Percentiles rank a stretch among this genome's conserved stretches.
Conservation (phyloP, 2,113 vertebrate species). For the Trematomus loennbergii region DNA sequence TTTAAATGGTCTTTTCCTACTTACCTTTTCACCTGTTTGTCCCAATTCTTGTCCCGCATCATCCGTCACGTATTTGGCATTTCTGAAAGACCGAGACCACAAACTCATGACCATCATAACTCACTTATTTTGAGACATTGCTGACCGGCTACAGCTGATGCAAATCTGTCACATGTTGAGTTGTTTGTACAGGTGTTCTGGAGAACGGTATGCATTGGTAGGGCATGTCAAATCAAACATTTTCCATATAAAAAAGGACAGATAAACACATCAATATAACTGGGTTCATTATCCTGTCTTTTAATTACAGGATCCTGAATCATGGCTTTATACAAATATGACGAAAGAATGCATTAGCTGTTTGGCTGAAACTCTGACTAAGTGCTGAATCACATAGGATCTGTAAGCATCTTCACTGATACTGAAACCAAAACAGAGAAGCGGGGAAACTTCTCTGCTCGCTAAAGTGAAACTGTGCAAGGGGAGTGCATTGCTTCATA, state of each 20-base stretch:
- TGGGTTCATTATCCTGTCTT: not conserved
- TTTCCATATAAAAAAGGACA: not conserved
- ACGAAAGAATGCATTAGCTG: no score
- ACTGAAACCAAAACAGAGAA: slow-evolving; percentile 51
- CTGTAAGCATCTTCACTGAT: not conserved
- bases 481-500: not conserved
- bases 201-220: not conserved
- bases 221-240: not conserved
- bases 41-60: not conserved
- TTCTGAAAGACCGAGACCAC: not conserved
- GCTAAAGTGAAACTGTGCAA: slow-evolving; percentile 32
- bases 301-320: not conserved
- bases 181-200: not conserved
- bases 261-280: not conserved
- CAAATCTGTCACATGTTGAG: not conserved
- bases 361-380: slow-evolving; percentile 8
- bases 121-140: slow-evolving; percentile 6
- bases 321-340: not conserved
- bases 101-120: slow-evolving; percentile 17
- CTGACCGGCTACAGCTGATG: not conserved
- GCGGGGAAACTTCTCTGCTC: not conserved
- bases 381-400: slow-evolving; percentile 26
- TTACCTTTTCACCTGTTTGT: slow-evolving; percentile 23
- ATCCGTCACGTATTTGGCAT: slow-evolving; percentile 14
- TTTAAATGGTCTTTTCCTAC: not conserved